phyloP scores from a whole-genome alignment of 1,140 invertebrate genomes.

The Drosophila parabipectinata region DNA sequence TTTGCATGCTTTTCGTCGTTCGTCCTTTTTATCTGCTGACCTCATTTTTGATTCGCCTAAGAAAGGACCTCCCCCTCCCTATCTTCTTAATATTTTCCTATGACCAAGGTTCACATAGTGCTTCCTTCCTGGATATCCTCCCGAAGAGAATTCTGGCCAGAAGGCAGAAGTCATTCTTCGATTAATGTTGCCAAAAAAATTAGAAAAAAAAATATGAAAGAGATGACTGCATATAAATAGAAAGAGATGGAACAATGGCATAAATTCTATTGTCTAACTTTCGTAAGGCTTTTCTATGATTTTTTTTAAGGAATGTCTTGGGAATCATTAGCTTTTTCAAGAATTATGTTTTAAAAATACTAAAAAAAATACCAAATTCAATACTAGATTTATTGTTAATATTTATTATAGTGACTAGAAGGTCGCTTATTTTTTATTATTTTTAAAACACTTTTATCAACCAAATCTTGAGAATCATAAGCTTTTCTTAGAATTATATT shows the following conservation, averaged over 20 bases:
- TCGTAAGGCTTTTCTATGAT: neutral
- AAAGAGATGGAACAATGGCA: neutral
- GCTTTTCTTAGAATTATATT: no score
- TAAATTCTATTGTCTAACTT: conserved; percentile 21
- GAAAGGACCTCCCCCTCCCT: neutral
- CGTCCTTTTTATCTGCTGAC: conserved; percentile 25
- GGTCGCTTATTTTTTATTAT: no score
- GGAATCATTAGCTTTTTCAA: no score
- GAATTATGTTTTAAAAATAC: no score
- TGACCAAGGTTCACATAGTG: conserved; percentile 40
- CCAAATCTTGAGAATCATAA: no score
- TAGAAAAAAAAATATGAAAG: neutral
- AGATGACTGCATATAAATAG: neutral
- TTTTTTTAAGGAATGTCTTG: no score
- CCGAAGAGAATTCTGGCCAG: neutral
- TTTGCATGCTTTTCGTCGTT: neutral
- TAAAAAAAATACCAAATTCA: no score
- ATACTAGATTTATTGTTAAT: no score
- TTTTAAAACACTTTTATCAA: no score
- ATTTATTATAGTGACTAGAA: no score
- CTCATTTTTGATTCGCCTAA: conserved; percentile 15
- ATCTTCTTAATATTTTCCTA: conserved; percentile 6
- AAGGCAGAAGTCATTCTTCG: conserved; percentile 54
- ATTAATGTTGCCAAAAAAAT: conserved; percentile 65
- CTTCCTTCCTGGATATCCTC: conserved; percentile 53